phyloP scores from a whole-genome alignment of 2,113 vertebrate species.

The Cromileptes altivelis region DNA sequence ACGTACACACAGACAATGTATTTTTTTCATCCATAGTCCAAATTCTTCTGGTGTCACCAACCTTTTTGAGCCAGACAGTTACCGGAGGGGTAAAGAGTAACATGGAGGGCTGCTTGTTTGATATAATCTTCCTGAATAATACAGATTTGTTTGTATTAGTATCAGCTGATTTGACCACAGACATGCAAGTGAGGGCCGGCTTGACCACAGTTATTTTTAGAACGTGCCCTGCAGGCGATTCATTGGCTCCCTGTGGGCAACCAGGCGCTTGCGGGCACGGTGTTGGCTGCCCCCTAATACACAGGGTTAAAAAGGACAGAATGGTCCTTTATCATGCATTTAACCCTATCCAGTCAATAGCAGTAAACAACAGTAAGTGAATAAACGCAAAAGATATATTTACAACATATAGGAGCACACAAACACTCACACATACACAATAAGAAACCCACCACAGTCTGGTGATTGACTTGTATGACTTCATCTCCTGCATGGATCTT shows the following conservation, averaged over 20 bases:
- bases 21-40: not conserved
- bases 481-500: conserved; percentile 96
- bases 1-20: not conserved
- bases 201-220: too few relatives aligned
- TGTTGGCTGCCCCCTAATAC: not conserved
- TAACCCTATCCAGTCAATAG: not conserved
- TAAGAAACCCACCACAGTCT: conserved; percentile 86
- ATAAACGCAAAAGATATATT: not conserved
- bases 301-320: not conserved
- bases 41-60: too few relatives aligned
- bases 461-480: conserved; percentile 84
- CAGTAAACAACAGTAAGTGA: too few relatives aligned
- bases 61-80: too few relatives aligned
- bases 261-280: too few relatives aligned
- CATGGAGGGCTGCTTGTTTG: too few relatives aligned
- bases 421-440: conserved; percentile 17
- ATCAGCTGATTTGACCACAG: not conserved
- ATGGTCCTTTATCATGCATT: not conserved
- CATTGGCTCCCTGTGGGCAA: too few relatives aligned
- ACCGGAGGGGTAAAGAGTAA: too few relatives aligned
- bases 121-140: too few relatives aligned
- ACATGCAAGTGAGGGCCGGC: too few relatives aligned
- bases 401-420: not conserved
- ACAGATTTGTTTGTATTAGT: too few relatives aligned
- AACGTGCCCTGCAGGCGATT: too few relatives aligned